phyloP scores from a whole-genome alignment of 2,888 invertebrate genomes.

The Idaea aversata region DNA sequence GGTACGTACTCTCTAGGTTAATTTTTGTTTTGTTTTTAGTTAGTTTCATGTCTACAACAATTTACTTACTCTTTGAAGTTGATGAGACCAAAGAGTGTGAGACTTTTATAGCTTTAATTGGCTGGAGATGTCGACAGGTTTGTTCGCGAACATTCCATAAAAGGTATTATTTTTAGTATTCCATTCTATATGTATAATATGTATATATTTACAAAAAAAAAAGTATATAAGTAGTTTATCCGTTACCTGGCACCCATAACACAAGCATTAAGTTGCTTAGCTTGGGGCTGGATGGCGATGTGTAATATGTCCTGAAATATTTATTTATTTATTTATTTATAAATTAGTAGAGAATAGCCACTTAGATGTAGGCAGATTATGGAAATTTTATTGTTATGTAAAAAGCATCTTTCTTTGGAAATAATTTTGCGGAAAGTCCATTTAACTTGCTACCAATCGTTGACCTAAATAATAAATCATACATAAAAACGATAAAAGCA shows the following conservation, averaged over 20 bases:
- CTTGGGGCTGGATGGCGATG: too few species aligned
- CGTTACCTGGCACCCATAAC: too few species aligned
- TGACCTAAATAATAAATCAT: constrained; percentile 4
- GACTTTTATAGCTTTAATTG: not conserved
- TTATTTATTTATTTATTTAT: too few species aligned
- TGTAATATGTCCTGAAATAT: too few species aligned
- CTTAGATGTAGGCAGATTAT: not conserved
- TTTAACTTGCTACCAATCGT: not conserved
- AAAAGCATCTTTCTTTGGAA: not conserved
- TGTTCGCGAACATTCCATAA: not conserved
- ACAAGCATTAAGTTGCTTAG: too few species aligned
- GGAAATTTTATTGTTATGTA: not conserved
- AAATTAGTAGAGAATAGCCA: not conserved
- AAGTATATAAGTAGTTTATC: too few species aligned
- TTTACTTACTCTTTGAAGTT: constrained; percentile 1
- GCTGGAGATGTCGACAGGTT: not conserved
- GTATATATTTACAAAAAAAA: too few species aligned
- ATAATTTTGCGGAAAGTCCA: not conserved
- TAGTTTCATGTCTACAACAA: not conserved
- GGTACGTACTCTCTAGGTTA: not conserved
- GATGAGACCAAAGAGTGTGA: not conserved
- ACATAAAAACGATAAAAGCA: constrained; percentile 12
- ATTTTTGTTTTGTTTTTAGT: not conserved
- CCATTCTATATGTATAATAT: too few species aligned
- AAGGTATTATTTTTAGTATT: not conserved